These are phyloP conservation scores for Cryptotermes secundus DNA, from an alignment of 1,140 invertebrate genomes.

Conservation along the genomic window DNA sequence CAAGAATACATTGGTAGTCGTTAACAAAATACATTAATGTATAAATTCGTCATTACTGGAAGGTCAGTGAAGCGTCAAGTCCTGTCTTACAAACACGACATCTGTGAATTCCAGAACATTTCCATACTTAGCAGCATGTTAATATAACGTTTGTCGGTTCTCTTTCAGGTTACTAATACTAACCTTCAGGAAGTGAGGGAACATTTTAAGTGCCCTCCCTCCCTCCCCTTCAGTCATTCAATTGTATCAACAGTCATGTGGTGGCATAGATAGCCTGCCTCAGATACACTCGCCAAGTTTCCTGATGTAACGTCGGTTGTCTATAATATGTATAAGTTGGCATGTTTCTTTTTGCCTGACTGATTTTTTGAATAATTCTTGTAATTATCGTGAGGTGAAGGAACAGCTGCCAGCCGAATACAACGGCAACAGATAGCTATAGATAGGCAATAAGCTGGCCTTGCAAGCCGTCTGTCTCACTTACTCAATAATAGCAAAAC, in stretches of 20 bases:
- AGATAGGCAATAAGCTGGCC: neutral
- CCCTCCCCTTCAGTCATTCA: neutral
- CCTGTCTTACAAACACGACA: neutral
- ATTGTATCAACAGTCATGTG: slow-evolving; percentile 1
- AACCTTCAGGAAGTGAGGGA: neutral
- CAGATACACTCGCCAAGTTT: neutral
- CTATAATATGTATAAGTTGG: neutral
- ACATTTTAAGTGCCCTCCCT: neutral
- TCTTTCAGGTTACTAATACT: neutral
- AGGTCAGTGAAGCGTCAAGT: neutral
- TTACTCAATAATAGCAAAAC: neutral
- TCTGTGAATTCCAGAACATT: neutral
- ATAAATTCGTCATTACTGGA: neutral
- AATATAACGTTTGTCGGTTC: neutral
- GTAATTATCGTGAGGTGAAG: neutral
- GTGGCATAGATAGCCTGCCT: neutral
- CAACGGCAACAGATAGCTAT: neutral
- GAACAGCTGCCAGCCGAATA: neutral
- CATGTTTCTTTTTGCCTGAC: slow-evolving; percentile 10
- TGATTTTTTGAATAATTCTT: slow-evolving; percentile 20
- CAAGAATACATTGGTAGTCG: too few species aligned
- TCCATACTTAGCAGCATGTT: neutral
- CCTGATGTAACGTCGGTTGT: slow-evolving; percentile 1
- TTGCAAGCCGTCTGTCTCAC: neutral
- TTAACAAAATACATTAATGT: neutral